phyloP scores from a whole-genome alignment of 1,140 invertebrate species.

The Sinonovacula constricta region DNA sequence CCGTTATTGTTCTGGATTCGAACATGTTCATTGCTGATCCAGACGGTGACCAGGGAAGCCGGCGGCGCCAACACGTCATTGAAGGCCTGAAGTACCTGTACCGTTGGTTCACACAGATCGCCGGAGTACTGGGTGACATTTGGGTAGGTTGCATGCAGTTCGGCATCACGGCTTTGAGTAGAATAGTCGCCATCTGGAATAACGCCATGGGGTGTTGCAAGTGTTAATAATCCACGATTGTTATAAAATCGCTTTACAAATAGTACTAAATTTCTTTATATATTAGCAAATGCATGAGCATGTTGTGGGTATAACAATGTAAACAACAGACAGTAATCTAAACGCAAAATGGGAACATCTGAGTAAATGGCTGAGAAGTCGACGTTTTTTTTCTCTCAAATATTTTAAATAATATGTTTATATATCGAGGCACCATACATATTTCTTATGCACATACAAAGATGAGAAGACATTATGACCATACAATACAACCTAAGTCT shows the following conservation, averaged over 20 bases:
- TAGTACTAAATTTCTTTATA: neutral
- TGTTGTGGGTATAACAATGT: neutral
- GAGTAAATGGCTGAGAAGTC: neutral
- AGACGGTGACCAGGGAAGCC: conserved; percentile 1
- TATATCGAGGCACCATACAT: too few relatives aligned
- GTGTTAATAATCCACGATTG: too few relatives aligned
- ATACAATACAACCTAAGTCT: too few relatives aligned
- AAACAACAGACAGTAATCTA: neutral
- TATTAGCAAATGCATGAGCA: neutral
- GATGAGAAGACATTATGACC: too few relatives aligned
- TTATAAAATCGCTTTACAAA: too few relatives aligned
- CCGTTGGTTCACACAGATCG: conserved; percentile 5
- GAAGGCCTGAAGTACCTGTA: neutral
- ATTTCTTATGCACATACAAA: too few relatives aligned
- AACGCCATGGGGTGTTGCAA: too few relatives aligned
- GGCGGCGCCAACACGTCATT: neutral
- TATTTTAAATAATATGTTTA: too few relatives aligned
- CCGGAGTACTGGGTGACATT: conserved; percentile 12
- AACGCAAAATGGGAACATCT: conserved; percentile 4
- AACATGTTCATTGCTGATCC: conserved; percentile 18
- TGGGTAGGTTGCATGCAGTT: conserved; percentile 5
- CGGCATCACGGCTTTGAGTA: conserved; percentile 15
- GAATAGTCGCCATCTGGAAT: conserved; percentile 4
- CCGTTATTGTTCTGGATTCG: conserved; percentile 18
- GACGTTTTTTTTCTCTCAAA: too few relatives aligned